A percentile compares a stretch with the other conserved stretches of the same genome.
Conservation (phyloP, 1,140 invertebrate species). For the Trachymyrmex septentrionalis region DNA sequence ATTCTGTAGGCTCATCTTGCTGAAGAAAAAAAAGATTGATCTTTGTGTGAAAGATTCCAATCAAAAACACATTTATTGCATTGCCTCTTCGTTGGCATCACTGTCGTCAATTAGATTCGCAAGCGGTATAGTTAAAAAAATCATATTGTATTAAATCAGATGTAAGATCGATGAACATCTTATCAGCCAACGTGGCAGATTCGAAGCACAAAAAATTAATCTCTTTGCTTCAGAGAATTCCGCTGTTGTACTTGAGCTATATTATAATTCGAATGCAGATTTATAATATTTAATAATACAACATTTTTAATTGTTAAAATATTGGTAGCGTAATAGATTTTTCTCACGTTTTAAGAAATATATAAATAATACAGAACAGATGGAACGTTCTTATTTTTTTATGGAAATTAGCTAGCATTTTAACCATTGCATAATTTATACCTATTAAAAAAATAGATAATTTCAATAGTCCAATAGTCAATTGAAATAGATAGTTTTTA, state of each 20-base stretch:
- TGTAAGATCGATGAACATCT: constrained; percentile 44
- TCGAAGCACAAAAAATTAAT: constrained; percentile 42
- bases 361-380: background rate
- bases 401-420: background rate
- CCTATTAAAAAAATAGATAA: background rate
- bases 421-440: background rate
- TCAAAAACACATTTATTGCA: constrained; percentile 6
- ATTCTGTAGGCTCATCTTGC: background rate
- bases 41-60: background rate
- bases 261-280: background rate
- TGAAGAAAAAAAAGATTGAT: background rate
- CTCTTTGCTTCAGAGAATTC: constrained; percentile 21
- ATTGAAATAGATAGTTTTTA: no score
- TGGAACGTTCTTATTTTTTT: background rate
- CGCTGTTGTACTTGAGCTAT: constrained; percentile 6
- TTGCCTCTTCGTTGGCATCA: constrained; percentile 34
- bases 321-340: background rate
- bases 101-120: constrained; percentile 7
- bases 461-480: no score
- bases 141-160: constrained; percentile 43
- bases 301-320: background rate
- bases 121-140: constrained; percentile 30
- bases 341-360: background rate
- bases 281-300: background rate
- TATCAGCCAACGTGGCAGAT: constrained; percentile 47